phyloP scores from a whole-genome alignment of 2,113 vertebrate genomes.

The Heteronetta atricapilla region DNA sequence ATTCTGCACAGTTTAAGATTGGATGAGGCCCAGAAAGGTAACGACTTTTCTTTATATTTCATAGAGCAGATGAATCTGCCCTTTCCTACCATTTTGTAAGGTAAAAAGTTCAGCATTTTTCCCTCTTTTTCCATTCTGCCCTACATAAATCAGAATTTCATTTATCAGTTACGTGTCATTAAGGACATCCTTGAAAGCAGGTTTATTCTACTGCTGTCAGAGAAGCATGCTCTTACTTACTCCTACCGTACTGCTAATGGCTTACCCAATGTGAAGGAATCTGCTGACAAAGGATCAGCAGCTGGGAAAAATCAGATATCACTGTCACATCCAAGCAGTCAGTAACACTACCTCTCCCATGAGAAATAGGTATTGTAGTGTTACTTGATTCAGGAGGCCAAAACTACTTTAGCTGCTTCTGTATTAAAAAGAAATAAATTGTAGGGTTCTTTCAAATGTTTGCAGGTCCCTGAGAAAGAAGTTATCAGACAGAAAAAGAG shows the following conservation, averaged over 20 bases:
- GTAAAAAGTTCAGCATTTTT: conserved; percentile 38
- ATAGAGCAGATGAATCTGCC: not conserved
- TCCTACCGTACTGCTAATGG: not conserved
- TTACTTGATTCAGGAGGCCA: conserved; percentile 21
- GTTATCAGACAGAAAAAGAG: not conserved
- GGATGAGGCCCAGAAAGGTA: not conserved
- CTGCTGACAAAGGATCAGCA: not conserved
- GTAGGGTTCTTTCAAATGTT: not conserved
- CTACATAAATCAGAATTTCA: not conserved
- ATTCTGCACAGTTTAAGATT: not conserved
- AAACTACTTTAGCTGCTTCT: not conserved
- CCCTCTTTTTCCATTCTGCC: not conserved
- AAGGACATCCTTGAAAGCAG: not conserved
- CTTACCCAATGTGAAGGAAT: not conserved
- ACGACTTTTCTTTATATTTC: not conserved
- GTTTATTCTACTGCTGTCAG: conserved; percentile 4
- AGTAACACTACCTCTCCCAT: conserved; percentile 31
- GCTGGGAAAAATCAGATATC: conserved; percentile 55
- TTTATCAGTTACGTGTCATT: not conserved
- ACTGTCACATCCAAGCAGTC: not conserved
- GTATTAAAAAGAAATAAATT: not conserved
- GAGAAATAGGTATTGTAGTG: not conserved
- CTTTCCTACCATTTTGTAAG: not conserved
- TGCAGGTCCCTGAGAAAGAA: not conserved
- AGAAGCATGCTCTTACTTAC: not conserved